phyloP scores from a whole-genome alignment of 2,113 vertebrate species.

The Ardeotis arabs region DNA sequence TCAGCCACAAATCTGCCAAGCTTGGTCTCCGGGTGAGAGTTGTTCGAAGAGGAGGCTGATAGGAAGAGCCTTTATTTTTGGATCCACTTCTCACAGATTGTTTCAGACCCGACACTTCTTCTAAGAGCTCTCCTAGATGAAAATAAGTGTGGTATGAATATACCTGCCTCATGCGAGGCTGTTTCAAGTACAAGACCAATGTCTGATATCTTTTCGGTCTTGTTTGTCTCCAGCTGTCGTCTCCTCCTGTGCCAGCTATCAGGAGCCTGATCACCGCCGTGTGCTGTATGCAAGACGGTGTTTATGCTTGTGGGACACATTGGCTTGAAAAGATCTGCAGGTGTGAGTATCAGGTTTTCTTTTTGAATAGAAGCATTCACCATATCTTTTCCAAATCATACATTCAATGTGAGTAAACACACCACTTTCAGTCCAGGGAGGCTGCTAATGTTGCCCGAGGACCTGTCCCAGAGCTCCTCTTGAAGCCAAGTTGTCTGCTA shows the following conservation, averaged over 20 bases:
- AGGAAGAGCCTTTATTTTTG: neutral
- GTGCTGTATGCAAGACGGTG: rapidly evolving
- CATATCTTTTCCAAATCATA: neutral
- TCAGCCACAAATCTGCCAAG: neutral
- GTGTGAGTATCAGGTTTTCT: neutral
- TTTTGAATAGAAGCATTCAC: neutral
- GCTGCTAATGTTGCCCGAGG: neutral
- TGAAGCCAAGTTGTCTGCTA: neutral
- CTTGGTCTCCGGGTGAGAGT: neutral
- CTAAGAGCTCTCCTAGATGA: neutral
- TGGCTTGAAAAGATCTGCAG: neutral
- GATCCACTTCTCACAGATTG: neutral
- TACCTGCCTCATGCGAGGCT: neutral
- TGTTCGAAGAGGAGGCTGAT: neutral
- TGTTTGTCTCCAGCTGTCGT: neutral
- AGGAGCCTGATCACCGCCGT: rapidly evolving
- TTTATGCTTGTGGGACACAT: rapidly evolving
- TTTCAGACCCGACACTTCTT: neutral
- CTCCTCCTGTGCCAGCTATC: neutral
- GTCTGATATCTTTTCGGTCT: neutral
- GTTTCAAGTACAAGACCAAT: neutral
- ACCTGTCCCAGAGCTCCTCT: neutral
- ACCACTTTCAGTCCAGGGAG: rapidly evolving
- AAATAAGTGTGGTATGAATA: rapidly evolving
- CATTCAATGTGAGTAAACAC: neutral